Evolutionary conservation across 2,888 invertebrate species (phyloP).

Genomic region (Acleris holmiana): DNA sequence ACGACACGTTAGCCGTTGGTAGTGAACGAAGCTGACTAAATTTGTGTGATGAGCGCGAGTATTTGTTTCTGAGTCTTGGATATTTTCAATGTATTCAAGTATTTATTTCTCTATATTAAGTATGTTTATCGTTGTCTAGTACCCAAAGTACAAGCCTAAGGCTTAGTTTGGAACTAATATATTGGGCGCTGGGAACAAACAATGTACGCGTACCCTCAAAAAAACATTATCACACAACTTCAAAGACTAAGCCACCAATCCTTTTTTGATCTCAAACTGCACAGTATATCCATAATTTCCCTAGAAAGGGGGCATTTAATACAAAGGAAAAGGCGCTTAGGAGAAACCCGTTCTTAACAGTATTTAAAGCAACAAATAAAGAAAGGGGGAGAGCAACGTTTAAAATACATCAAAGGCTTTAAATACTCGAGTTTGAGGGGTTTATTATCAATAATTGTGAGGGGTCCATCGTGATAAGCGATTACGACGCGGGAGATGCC

Average conservation of each 20-base stretch:
- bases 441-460: slow-evolving; percentile 62
- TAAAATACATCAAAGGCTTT: slow-evolving; percentile 55
- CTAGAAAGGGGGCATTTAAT: slow-evolving; percentile 3
- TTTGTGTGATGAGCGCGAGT: no score
- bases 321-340: slow-evolving; percentile 24
- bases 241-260: slow-evolving; percentile 1
- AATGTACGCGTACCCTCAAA: no score
- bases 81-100: no score
- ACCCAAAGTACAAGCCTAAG: no score
- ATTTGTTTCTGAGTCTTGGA: no score
- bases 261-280: slow-evolving; percentile 13
- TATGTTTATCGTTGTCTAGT: no score
- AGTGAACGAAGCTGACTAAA: no score
- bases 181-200: no score
- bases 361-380: slow-evolving; percentile 37
- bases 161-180: no score
- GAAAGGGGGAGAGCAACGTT: slow-evolving; percentile 43
- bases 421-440: slow-evolving; percentile 43
- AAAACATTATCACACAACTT: not conserved
- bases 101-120: no score
- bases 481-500: slow-evolving; percentile 44
- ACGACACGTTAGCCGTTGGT: no score
- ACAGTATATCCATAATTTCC: slow-evolving; percentile 13
- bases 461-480: slow-evolving; percentile 39
- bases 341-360: slow-evolving; percentile 23